A percentile compares a stretch with the other conserved stretches of the same genome.
Evolutionary conservation across 2,888 invertebrate species (phyloP).

Genomic region (Sicus ferrugineus): DNA sequence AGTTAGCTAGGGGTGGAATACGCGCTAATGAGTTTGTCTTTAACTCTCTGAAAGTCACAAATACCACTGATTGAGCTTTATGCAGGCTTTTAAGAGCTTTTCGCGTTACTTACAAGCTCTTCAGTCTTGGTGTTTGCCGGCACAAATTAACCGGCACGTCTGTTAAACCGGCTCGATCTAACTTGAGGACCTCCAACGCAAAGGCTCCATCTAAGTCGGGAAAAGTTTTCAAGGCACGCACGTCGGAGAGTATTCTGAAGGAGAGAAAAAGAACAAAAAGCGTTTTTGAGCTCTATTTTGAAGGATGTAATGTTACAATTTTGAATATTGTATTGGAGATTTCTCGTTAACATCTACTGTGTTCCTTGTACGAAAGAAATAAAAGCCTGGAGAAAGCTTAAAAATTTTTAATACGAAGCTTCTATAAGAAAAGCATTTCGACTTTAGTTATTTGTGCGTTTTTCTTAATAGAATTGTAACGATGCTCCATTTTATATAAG

Average conservation of each 20-base stretch:
- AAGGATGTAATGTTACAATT: no score
- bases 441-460: no score
- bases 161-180: conserved; percentile 82
- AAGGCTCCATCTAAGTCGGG: conserved; percentile 83
- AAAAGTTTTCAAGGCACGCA: conserved; percentile 78
- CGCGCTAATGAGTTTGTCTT: conserved; percentile 81
- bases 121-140: conserved; percentile 77
- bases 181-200: conserved; percentile 80
- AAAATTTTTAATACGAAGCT: no score
- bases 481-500: no score
- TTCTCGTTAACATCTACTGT: no score
- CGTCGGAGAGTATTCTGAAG: conserved; percentile 84
- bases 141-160: conserved; percentile 80
- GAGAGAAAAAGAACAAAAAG: no score
- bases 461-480: no score
- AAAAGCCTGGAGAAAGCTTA: no score
- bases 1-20: conserved; percentile 80
- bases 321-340: no score
- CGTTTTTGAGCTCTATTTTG: no score
- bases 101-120: conserved; percentile 79
- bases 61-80: not conserved
- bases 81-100: not conserved
- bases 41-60: conserved; percentile 72
- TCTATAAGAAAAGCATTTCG: no score
- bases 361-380: no score